phyloP scores from a whole-genome alignment of 2,888 invertebrate genomes.

The Pollenia amentaria region DNA sequence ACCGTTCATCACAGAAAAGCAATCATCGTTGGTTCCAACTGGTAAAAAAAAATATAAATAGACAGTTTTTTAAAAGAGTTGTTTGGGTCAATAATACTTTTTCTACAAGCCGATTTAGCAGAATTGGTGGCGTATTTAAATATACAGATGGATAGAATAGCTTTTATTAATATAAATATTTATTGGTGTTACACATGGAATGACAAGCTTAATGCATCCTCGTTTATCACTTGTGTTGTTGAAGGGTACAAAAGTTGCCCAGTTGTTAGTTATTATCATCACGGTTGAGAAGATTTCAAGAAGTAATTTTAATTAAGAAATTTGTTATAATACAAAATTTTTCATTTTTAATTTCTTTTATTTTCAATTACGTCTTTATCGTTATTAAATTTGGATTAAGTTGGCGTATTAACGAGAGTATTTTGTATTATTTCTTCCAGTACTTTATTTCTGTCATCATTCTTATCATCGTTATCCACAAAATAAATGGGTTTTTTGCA shows the following conservation, averaged over 20 bases:
- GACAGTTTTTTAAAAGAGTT: too few relatives aligned
- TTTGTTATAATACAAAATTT: conserved; percentile 7
- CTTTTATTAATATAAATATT: too few relatives aligned
- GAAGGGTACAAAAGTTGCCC: neutral
- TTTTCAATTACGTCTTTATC: neutral
- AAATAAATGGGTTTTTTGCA: conserved; percentile 1
- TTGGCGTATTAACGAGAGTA: neutral
- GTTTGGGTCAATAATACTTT: too few relatives aligned
- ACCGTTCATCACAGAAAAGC: too few relatives aligned
- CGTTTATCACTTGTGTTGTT: too few relatives aligned
- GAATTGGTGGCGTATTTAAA: too few relatives aligned
- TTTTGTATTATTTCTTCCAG: neutral
- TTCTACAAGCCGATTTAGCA: too few relatives aligned
- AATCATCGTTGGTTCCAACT: too few relatives aligned
- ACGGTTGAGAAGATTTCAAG: conserved; percentile 31
- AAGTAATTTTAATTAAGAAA: conserved; percentile 42
- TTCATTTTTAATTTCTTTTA: neutral
- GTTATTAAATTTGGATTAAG: neutral
- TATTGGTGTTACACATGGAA: too few relatives aligned
- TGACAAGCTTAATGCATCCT: too few relatives aligned
- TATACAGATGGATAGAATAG: too few relatives aligned
- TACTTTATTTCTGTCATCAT: neutral
- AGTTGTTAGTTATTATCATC: conserved; percentile 23
- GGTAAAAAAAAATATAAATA: too few relatives aligned
- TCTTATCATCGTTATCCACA: neutral